Percentiles rank a stretch among this genome's conserved stretches.
These are phyloP conservation scores for Hycleus cichorii DNA, from an alignment of 1,140 invertebrate species.

Conservation along the genomic window DNA sequence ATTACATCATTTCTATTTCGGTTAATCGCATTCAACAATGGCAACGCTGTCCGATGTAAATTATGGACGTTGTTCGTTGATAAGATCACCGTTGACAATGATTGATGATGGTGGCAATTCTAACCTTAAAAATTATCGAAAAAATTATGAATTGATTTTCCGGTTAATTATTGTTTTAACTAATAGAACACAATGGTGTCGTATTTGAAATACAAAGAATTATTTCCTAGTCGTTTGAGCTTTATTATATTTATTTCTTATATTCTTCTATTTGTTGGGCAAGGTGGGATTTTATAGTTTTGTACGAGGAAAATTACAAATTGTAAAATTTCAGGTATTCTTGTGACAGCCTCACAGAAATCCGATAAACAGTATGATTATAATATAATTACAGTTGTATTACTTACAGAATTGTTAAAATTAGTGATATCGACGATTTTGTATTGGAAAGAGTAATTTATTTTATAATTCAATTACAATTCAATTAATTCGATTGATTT, in stretches of 20 bases:
- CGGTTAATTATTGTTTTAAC: no score
- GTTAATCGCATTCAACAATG: no score
- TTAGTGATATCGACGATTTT: conserved; percentile 62
- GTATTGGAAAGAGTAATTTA: conserved; percentile 63
- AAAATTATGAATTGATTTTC: no score
- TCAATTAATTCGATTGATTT: conserved; percentile 30
- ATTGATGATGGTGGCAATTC: no score
- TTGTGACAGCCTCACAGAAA: conserved; percentile 83
- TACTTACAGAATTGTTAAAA: conserved; percentile 84
- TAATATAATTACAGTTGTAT: conserved; percentile 79
- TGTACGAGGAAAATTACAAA: not conserved
- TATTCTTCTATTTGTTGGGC: conserved; percentile 69
- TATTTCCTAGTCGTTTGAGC: conserved; percentile 72
- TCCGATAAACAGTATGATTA: conserved; percentile 75
- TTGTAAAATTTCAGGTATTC: conserved; percentile 61
- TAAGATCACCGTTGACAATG: no score
- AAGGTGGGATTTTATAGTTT: conserved; percentile 51
- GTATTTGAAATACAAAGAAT: conserved; percentile 40
- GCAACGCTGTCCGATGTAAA: no score
- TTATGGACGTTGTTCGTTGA: no score
- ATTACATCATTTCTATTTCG: no score
- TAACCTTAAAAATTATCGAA: no score
- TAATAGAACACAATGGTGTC: no score
- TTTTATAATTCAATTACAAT: conserved; percentile 4
- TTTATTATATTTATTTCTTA: conserved; percentile 71